Evolutionary conservation across 2,113 vertebrate genomes (phyloP), one percentile per base, ranked within the genome.

Genomic region (Carassius carassius): DNA sequence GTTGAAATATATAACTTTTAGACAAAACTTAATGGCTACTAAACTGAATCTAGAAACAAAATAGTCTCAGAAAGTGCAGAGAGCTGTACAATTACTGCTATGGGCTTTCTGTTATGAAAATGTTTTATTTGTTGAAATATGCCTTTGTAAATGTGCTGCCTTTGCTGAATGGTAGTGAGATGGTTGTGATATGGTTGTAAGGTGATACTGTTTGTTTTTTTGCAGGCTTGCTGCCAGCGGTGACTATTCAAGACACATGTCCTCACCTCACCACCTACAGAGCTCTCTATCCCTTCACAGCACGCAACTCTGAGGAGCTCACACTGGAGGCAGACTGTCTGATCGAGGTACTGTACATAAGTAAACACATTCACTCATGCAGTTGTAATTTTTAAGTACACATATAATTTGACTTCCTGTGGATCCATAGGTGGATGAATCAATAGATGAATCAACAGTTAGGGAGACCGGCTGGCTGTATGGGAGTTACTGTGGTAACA

Each of bases 391-490:
- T 32, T 81, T 9, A 56, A 44, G 65, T 13, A 47, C 37, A 49
- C 29, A 82, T 54, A 11, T 29, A 19, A 49, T 65, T 12, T 49
- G n/a, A 7, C 13, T 85, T 88, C 85, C 25, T 44, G 6, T 69
- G 29, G 90, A 69, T 88, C 82, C 5, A 3, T 90, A 99, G 98
- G 97, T 99, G 90, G 96, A 97, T 87, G 97, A 99, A 92, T 95
- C 96, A 89, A 97, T 99, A 90, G 96, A 97, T 87, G 97, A 99
- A 92, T 95, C 96, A 89, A 97, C 94, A 0, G 87, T 94, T 4
- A 96, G 97, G 69, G 98, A 99, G 89, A 96, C 97, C 44, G 98
- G 97, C 12, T 99, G 98, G 98, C 90, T 99, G 86, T 98, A 96
- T 83, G 98, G 98, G 74, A 95, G 92, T 91, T 96, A 95, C 91